Evolutionary conservation across 1,140 invertebrate species (phyloP), one percentile per base, ranked within the genome.

Genomic region (Pseudomyrmex sp.): DNA sequence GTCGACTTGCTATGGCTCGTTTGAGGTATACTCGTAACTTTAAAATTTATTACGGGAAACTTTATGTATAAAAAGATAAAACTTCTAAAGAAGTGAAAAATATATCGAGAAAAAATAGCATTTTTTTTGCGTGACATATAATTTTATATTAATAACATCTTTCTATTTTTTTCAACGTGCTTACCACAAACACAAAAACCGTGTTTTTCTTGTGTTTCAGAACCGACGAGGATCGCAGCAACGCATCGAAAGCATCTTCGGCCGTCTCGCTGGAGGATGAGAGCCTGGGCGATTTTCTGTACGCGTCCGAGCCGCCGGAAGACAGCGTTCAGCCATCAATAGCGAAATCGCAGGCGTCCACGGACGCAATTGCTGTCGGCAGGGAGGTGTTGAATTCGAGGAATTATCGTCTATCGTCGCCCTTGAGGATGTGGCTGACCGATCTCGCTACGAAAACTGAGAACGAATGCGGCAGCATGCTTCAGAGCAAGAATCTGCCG

Each of bases 401-500:
- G 46, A 84, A 50, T 18, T 84, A 86, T 54, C 77, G 80, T 59
- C 76, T 84, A 69, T 75, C 70, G 5, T 87, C 74, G 8, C 84
- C 92, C 0, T 88, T 92, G 15, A 92, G 89, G 58, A 82, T 82
- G 18, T 94, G 93, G 93, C 85, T 94, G 1, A 84, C 84, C 10
- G 86, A 92, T 26, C 82, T 94, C 1, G 84, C 85, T 0, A 72
- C 61, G 15, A 85, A 91, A 26, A 85, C 85, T 0, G 92, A 92
- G 1, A 85, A 88, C 13, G 94, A 94, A 68, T 92, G 92, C 61
- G 72, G 70, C 2, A 85, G 76, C 0, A 90, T 91, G 7, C 76
- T 94, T 1, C 90, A 93, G 15, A 93, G 92, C 72, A 94, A 94
- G 75, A 76, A 76, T 61, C 50, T 94, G 0, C 93, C 89, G 3